Evolutionary conservation across 2,797 vertebrate species (phyloP), one percentile per base, ranked within the genome.

Genomic region (Xerus rutilus): DNA sequence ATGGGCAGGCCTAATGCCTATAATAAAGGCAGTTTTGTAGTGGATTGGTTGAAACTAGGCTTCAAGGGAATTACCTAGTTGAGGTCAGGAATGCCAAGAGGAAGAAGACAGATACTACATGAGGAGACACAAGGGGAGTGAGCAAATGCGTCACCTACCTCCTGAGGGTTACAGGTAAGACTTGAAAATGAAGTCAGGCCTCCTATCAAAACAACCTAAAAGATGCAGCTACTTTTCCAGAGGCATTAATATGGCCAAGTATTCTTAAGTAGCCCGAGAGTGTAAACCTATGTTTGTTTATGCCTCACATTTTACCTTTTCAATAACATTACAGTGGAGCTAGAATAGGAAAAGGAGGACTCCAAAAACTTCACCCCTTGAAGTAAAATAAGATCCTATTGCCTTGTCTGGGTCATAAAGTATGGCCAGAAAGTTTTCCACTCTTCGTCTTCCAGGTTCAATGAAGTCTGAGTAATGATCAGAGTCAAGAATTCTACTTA

Each of bases 1-100:
- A 49, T 1, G 23, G n/a, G 23, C n/a, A 86, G 57, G 35, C 28
- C 65, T 78, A 88, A 89, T 70, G 81, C 32, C 13, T 91, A 74
- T 88, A 93, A 25, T 70, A 89, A 77, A 91, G n/a, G 52, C 90
- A 32, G 35, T 89, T 77, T 87, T 87, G 74, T 72, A 64, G 10
- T 76, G n/a, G n/a, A 39, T 52, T 57, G 35, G 17, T 39, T 89
- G 30, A 82, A 28, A 93, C 20, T 32, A 94, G 59, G 43, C 39
- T 64, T 83, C 12, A 20, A 79, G 59, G 43, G 30, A 79, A 45
- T 79, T 86, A 64, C n/a, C 21, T 73, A 85, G 35, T 74, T 87
- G 77, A 23, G 10, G 28, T 86, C 83, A 57, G 73, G 69, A 79
- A 32, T 85, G 28, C 43, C 49, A 73, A 62, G 64, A 78, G 35